phyloP scores from a whole-genome alignment of 1,140 invertebrate species.

The Solen grandis region DNA sequence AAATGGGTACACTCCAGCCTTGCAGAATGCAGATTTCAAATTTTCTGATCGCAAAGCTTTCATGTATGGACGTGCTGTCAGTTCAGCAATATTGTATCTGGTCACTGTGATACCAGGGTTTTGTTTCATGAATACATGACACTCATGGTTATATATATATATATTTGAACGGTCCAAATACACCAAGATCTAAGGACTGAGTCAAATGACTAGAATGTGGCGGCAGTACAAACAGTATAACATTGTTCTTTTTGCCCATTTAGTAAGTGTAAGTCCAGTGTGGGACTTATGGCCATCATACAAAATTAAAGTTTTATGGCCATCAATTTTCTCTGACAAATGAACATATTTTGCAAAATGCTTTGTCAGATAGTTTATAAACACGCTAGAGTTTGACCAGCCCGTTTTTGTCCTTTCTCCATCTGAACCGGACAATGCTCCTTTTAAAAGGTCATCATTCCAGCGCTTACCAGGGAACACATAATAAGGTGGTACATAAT shows the following conservation, averaged over 20 bases:
- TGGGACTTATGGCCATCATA: too few species aligned
- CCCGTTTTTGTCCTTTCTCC: constrained; percentile 78
- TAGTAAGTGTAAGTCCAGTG: too few species aligned
- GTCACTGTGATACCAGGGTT: too few species aligned
- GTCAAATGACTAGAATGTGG: constrained; percentile 61
- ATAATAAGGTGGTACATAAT: too few species aligned
- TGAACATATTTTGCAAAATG: constrained; percentile 74
- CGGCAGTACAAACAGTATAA: too few species aligned
- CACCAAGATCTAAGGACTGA: constrained; percentile 54
- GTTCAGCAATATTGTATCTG: too few species aligned
- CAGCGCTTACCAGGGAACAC: too few species aligned
- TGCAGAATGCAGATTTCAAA: neutral
- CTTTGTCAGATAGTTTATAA: constrained; percentile 80
- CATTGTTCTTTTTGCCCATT: too few species aligned
- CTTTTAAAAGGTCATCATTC: too few species aligned
- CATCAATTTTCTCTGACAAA: constrained; percentile 65
- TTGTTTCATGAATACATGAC: constrained; percentile 13
- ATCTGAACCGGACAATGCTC: constrained; percentile 76
- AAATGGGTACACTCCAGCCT: constrained; percentile 30
- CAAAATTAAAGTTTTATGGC: too few species aligned
- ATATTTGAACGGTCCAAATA: constrained; percentile 62
- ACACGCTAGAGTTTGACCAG: constrained; percentile 80
- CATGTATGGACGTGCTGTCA: too few species aligned
- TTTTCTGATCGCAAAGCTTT: too few species aligned
- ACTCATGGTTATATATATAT: constrained; percentile 31